Conservation (phyloP, 2,888 invertebrate species). For the Ctenicera cuprea region DNA sequence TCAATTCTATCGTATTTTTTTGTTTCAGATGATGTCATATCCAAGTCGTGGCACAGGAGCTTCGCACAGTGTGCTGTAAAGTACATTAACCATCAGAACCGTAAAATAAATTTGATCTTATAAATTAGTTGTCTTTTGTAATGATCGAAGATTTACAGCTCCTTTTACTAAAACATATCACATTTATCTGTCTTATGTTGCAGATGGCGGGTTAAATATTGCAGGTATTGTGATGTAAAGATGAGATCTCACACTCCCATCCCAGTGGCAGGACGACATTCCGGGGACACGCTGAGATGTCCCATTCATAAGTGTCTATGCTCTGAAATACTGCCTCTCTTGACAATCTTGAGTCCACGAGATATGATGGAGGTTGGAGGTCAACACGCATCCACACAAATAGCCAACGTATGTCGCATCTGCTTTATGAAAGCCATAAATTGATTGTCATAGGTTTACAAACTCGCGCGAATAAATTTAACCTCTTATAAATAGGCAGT, state of each 20-base stretch:
- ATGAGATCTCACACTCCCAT: constrained; percentile 66
- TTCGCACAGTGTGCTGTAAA: constrained; percentile 7
- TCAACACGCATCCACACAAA: constrained; percentile 57
- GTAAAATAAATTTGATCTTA: constrained; percentile 69
- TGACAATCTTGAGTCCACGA: constrained; percentile 50
- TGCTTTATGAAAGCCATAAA: constrained; percentile 52
- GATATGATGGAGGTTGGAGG: constrained; percentile 58
- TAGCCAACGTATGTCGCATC: constrained; percentile 48
- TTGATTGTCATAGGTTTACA: constrained; percentile 50
- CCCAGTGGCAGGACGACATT: constrained; percentile 65
- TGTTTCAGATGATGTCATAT: not conserved
- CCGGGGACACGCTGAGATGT: constrained; percentile 68
- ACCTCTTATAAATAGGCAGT: constrained; percentile 17
- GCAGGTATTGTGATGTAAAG: constrained; percentile 70
- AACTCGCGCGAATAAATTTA: constrained; percentile 28
- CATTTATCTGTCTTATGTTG: constrained; percentile 63
- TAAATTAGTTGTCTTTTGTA: constrained; percentile 71
- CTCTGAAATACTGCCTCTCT: constrained; percentile 56
- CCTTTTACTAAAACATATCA: constrained; percentile 63
- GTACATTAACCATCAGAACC: constrained; percentile 28
- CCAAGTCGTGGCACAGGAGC: constrained; percentile 10
- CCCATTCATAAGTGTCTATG: constrained; percentile 70
- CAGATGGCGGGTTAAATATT: constrained; percentile 68
- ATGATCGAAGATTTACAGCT: constrained; percentile 69
- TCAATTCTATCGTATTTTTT: not conserved